phyloP scores from a whole-genome alignment of 2,888 invertebrate species.

The Tachina grossa region DNA sequence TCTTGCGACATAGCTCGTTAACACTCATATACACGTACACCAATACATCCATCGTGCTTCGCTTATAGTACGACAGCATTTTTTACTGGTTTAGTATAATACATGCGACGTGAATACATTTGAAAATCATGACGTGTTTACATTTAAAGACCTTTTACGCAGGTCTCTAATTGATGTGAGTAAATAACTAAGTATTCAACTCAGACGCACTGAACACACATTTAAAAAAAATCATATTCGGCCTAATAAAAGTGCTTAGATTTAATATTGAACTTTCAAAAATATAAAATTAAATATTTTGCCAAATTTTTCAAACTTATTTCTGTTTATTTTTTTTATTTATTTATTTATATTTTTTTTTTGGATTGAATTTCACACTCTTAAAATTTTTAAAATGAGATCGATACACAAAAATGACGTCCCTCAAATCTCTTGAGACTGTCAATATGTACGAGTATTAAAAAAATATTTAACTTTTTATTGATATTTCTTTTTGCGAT shows the following conservation, averaged over 20 bases:
- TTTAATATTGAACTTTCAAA: conserved; percentile 22
- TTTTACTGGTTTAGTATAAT: too few relatives aligned
- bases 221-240: conserved; percentile 40
- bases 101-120: too few relatives aligned
- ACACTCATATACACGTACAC: too few relatives aligned
- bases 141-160: too few relatives aligned
- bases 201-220: background rate
- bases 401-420: background rate
- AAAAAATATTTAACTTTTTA: background rate
- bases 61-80: too few relatives aligned
- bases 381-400: conserved; percentile 1
- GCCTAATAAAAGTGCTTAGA: conserved; percentile 9
- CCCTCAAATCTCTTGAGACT: background rate
- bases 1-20: too few relatives aligned
- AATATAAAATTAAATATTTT: conserved; percentile 16
- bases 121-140: too few relatives aligned
- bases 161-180: too few relatives aligned
- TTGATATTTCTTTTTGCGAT: background rate
- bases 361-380: background rate
- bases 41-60: too few relatives aligned
- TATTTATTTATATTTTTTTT: background rate
- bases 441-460: background rate
- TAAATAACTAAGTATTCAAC: background rate
- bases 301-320: background rate
- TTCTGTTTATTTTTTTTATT: conserved; percentile 9